These are phyloP conservation scores for Macrobrachium rosenbergii DNA, from an alignment of 1,140 invertebrate genomes.

Conservation along the genomic window DNA sequence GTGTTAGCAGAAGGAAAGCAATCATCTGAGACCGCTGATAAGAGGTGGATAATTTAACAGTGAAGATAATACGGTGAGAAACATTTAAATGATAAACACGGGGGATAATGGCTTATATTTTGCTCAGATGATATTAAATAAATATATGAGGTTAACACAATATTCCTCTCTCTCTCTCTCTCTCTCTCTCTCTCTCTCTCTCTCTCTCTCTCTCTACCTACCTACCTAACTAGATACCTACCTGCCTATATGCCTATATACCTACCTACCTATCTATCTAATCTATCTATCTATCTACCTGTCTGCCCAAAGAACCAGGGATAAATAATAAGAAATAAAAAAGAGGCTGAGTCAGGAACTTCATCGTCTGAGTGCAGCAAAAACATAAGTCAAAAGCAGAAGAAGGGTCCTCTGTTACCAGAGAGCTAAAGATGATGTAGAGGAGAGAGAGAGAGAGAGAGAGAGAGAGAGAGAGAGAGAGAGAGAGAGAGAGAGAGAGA, in stretches of 20 bases:
- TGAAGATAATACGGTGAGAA: too few species aligned
- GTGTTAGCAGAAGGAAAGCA: too few species aligned
- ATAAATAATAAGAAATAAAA: not conserved
- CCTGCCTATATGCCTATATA: not conserved
- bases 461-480: not conserved
- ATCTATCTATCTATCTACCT: not conserved
- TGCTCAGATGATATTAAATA: not conserved
- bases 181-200: not conserved
- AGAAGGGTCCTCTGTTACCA: too few species aligned
- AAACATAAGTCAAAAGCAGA: not conserved
- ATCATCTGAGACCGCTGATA: too few species aligned
- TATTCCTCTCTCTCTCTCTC: not conserved
- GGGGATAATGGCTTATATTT: not conserved
- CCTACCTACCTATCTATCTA: not conserved
- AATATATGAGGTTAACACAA: not conserved
- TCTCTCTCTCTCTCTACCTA: not conserved
- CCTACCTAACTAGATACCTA: too few species aligned
- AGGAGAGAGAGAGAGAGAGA: constrained; percentile 12
- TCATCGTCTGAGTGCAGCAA: too few species aligned
- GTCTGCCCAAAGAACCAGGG: not conserved
- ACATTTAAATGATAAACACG: too few species aligned
- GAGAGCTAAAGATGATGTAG: not conserved
- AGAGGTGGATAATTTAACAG: too few species aligned
- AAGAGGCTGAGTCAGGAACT: not conserved
- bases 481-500: constrained; percentile 12